These are phyloP conservation scores for Boleophthalmus pectinirostris DNA, from an alignment of 2,113 vertebrate genomes.

Conservation along the genomic window DNA sequence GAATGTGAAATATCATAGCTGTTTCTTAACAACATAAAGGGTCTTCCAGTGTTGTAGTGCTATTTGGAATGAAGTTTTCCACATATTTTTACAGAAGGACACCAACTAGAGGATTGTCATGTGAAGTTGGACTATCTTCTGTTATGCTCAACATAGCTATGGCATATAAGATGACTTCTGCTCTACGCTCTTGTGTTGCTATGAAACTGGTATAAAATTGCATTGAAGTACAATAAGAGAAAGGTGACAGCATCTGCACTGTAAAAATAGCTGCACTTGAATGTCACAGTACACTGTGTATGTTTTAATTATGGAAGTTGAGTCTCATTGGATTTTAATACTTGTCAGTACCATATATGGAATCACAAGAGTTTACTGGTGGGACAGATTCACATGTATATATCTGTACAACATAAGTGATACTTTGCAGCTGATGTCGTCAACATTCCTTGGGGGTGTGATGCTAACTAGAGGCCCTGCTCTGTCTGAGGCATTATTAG, in stretches of 20 bases:
- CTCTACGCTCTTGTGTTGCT: neutral
- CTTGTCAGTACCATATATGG: constrained; percentile 16
- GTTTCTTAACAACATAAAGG: too few relatives aligned
- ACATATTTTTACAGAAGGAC: neutral
- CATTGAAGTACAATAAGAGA: neutral
- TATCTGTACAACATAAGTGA: neutral
- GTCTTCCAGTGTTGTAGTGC: neutral
- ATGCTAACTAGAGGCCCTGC: too few relatives aligned
- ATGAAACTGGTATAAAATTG: neutral
- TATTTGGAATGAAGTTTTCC: neutral
- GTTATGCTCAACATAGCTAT: neutral
- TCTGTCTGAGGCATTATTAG: too few relatives aligned
- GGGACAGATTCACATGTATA: neutral
- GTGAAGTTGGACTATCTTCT: neutral
- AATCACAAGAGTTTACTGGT: neutral
- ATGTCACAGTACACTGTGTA: constrained; percentile 29
- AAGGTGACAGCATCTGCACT: constrained; percentile 18
- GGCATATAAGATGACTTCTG: neutral
- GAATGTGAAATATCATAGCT: too few relatives aligned
- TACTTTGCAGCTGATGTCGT: too few relatives aligned
- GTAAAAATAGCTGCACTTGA: constrained; percentile 39
- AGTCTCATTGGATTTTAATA: constrained; percentile 25
- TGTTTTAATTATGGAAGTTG: constrained; percentile 27
- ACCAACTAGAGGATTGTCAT: neutral
- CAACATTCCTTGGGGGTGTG: too few relatives aligned